Conservation (phyloP, 2,888 invertebrate species). For the Calameuta filiformis region DNA sequence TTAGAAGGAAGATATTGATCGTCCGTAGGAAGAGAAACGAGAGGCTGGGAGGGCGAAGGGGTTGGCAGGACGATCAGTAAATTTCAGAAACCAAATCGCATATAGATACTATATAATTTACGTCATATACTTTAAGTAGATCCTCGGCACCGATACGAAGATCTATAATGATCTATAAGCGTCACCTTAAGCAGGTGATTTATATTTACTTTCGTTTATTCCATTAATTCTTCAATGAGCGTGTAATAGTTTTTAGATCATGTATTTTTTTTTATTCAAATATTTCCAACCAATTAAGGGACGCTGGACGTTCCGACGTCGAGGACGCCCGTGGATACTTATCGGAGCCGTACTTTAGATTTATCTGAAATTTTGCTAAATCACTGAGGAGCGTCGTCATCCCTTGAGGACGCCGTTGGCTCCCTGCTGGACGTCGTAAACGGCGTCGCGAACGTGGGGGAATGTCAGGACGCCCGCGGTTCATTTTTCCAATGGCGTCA, state of each 20-base stretch:
- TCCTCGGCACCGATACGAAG: neutral
- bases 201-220: neutral
- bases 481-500: constrained; percentile 46
- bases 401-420: neutral
- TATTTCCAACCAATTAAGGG: neutral
- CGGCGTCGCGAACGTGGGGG: constrained; percentile 41
- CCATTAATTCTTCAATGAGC: neutral
- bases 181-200: neutral
- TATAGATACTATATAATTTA: neutral
- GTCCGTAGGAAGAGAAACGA: neutral
- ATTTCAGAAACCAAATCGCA: neutral
- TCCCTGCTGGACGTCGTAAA: constrained; percentile 2
- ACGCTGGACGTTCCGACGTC: neutral
- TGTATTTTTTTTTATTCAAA: neutral
- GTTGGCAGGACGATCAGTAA: neutral
- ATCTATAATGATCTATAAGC: too few species aligned
- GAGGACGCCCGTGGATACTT: neutral
- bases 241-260: neutral
- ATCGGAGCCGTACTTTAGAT: constrained; percentile 29
- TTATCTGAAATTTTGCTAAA: constrained; percentile 43
- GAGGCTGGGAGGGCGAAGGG: neutral
- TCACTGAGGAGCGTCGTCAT: constrained; percentile 18
- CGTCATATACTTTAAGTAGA: neutral
- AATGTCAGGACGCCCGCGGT: constrained; percentile 39
- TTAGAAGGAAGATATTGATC: neutral